These are phyloP conservation scores for Salvelinus alpinus DNA, from an alignment of 2,113 vertebrate genomes.

Conservation along the genomic window DNA sequence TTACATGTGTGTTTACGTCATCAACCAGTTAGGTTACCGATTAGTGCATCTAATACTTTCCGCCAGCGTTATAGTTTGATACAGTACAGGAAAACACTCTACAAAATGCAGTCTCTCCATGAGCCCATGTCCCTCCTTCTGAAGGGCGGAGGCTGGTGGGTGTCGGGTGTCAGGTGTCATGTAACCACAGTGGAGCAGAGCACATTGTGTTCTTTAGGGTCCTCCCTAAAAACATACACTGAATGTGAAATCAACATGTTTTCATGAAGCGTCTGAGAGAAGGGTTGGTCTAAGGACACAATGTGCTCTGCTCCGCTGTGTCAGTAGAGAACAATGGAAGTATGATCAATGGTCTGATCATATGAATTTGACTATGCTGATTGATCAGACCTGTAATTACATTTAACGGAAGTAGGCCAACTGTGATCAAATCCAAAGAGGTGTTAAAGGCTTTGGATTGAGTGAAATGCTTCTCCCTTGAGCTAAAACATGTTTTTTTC, in stretches of 20 bases:
- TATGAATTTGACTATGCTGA: background rate
- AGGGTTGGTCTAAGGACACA: background rate
- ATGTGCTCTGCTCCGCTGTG: too few relatives aligned
- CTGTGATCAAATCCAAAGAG: background rate
- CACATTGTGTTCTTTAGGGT: background rate
- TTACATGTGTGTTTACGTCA: background rate
- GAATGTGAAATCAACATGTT: background rate
- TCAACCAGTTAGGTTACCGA: background rate
- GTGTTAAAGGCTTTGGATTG: background rate
- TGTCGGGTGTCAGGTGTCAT: conserved; percentile 2
- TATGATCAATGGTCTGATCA: too few relatives aligned
- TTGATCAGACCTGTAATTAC: background rate
- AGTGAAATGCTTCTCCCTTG: background rate
- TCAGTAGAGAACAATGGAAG: too few relatives aligned
- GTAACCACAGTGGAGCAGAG: background rate
- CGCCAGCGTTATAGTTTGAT: background rate
- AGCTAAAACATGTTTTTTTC: background rate
- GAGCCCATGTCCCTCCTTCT: background rate
- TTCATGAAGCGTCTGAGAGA: background rate
- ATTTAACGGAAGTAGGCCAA: background rate
- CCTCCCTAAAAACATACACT: background rate
- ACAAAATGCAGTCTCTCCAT: background rate
- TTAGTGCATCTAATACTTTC: background rate
- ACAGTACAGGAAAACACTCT: background rate
- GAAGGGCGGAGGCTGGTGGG: background rate